A percentile compares a stretch with the other conserved stretches of the same genome.
These are phyloP conservation scores for Junonia oenone DNA, from an alignment of 2,888 invertebrate genomes.

Conservation along the genomic window DNA sequence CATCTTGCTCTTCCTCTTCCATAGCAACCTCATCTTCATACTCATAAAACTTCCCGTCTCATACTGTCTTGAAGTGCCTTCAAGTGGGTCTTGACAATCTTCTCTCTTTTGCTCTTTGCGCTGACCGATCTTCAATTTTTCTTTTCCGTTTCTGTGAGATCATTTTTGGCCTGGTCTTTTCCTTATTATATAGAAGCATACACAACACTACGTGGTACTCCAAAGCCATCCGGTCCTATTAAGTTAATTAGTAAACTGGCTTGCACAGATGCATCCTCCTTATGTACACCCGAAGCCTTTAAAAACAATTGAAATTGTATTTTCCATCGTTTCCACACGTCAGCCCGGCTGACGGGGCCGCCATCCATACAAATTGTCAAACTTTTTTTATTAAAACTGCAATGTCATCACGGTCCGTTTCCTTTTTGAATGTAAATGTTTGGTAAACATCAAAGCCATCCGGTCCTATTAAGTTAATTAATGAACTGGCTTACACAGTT, in stretches of 20 bases:
- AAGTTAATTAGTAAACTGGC: slow-evolving; percentile 31
- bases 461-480: slow-evolving; percentile 32
- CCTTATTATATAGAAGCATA: too few relatives aligned
- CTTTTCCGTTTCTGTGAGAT: too few relatives aligned
- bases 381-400: slow-evolving; percentile 25
- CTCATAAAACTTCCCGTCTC: too few relatives aligned
- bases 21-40: too few relatives aligned
- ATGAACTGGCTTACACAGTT: slow-evolving; percentile 26
- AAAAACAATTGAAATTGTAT: slow-evolving; percentile 2
- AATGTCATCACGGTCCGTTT: slow-evolving; percentile 23
- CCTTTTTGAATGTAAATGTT: slow-evolving; percentile 26
- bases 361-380: slow-evolving; percentile 29
- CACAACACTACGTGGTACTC: slow-evolving; percentile 8
- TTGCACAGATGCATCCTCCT: slow-evolving; percentile 22
- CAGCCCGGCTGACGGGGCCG: slow-evolving; percentile 20
- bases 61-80: too few relatives aligned
- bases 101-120: too few relatives aligned
- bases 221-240: slow-evolving; percentile 26
- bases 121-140: too few relatives aligned
- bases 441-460: slow-evolving; percentile 13
- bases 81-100: too few relatives aligned
- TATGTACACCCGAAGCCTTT: slow-evolving; percentile 29
- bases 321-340: slow-evolving; percentile 23
- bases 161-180: too few relatives aligned
- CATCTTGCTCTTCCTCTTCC: too few relatives aligned